Evolutionary conservation across 2,888 invertebrate genomes (phyloP), one percentile per base, ranked within the genome.

Genomic region (Nycteola revayana): DNA sequence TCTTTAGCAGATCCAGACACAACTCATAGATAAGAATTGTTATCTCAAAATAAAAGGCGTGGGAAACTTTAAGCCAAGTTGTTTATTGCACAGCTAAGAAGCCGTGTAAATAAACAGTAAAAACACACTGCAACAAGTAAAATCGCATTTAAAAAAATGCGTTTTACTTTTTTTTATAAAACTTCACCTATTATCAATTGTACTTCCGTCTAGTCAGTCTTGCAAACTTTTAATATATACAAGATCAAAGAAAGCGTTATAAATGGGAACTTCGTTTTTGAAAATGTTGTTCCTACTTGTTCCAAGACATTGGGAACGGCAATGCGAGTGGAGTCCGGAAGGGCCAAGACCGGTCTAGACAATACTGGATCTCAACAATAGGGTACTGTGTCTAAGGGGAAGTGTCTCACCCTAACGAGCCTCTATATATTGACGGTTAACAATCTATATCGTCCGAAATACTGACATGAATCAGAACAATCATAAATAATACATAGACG

Each of bases 401-500:
- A 78, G 65, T 61, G 54, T 52, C 45, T 61, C 65, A 66, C 72
- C 70, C 70, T 66, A 75, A 69, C 63, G 56, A 66, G 59, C 51
- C 57, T 35, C 51, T 38, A 53, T 58, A 68, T 68, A 69, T 71
- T 66, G 71, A 67, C 60, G 59, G 60, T 64, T 76, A 69, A 73
- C 74, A 64, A 74, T 67, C 67, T 65, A 60, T 73, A 72, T 65
- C 62, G 58, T 60, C 64, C 67, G 57, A 67, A 44, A 49, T 64
- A 63, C 53, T 63, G 62, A 66, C 71, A 61, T 63, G 69, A 68
- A 69, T 71, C 61, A 58, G 66, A 69, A 76, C 72, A 77, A 75
- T 75, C 59, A 61, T 2, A n/a, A 21, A 21, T 21, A 56, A 42
- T 46, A 39, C 47, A n/a, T n/a, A 47, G 46, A 57, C 36, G 45